A percentile compares a stretch with the other conserved stretches of the same genome.
Evolutionary conservation across 1,140 invertebrate species (phyloP).

Genomic region (Rhagoletis pomonella): DNA sequence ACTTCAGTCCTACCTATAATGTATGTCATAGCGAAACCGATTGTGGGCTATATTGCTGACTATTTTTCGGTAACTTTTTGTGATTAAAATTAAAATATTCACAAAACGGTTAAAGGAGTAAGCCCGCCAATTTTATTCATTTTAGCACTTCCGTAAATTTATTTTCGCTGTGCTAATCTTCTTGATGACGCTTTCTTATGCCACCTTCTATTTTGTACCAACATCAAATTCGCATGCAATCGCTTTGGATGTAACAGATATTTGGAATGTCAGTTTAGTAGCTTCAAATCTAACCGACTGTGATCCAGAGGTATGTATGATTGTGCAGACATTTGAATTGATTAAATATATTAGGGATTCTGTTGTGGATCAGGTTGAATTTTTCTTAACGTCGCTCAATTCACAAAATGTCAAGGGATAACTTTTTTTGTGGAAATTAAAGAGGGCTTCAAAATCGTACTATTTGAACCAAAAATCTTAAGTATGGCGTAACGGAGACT

Average conservation of each 20-base stretch:
- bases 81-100: background rate
- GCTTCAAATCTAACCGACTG: background rate
- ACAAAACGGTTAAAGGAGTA: background rate
- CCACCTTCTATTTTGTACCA: conserved; percentile 81
- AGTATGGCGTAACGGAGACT: too few species aligned
- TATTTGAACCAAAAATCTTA: too few species aligned
- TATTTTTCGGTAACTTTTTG: conserved; percentile 75
- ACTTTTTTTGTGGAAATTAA: too few species aligned
- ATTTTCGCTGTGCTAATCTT: conserved; percentile 81
- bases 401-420: too few species aligned
- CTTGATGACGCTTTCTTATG: conserved; percentile 79
- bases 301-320: conserved; percentile 46
- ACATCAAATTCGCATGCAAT: background rate
- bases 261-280: conserved; percentile 45
- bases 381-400: too few species aligned
- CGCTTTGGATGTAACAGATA: background rate
- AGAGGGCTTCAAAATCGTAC: too few species aligned
- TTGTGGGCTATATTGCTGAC: conserved; percentile 83
- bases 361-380: too few species aligned
- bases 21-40: conserved; percentile 83
- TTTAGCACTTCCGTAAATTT: conserved; percentile 79
- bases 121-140: conserved; percentile 32
- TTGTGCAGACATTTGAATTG: background rate
- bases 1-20: conserved; percentile 82
- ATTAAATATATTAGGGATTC: too few species aligned